A percentile compares a stretch with the other conserved stretches of the same genome.
These are phyloP conservation scores for Spheniscus mendiculus DNA, from an alignment of 2,113 vertebrate genomes.

Conservation along the genomic window DNA sequence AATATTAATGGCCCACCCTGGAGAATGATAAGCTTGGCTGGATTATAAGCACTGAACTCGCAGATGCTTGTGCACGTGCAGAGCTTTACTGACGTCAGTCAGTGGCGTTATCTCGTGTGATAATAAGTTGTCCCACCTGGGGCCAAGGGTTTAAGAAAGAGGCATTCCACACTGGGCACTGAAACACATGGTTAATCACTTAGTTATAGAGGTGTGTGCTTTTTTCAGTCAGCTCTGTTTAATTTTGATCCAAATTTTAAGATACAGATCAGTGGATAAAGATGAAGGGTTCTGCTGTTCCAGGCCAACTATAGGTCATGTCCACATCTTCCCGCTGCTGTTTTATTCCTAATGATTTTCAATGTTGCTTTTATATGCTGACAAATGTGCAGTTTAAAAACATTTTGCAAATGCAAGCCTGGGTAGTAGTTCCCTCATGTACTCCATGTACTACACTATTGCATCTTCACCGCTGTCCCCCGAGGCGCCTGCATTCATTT, in stretches of 20 bases:
- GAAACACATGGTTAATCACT: not conserved
- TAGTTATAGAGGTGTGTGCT: too few relatives aligned
- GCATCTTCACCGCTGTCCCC: accelerated
- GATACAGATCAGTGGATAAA: not conserved
- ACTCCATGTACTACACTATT: not conserved
- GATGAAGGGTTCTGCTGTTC: not conserved
- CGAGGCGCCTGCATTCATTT: accelerated
- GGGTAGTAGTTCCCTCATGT: not conserved
- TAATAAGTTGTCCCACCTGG: not conserved
- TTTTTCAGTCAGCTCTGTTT: not conserved
- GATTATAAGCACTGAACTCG: accelerated
- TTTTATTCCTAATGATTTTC: not conserved
- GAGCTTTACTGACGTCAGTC: not conserved
- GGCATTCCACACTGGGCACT: too few relatives aligned
- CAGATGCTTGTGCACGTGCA: not conserved
- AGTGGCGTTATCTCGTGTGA: too few relatives aligned
- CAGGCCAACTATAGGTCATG: not conserved
- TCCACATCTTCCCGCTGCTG: not conserved
- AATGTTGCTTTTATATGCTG: not conserved
- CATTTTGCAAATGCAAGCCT: not conserved
- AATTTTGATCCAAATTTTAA: not conserved
- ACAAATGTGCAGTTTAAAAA: not conserved
- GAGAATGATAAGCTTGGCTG: not conserved
- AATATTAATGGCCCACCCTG: not conserved
- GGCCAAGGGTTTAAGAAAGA: not conserved